A percentile compares a stretch with the other conserved stretches of the same genome.
phyloP scores from a whole-genome alignment of 2,113 vertebrate genomes.

The Apodemus sylvaticus region DNA sequence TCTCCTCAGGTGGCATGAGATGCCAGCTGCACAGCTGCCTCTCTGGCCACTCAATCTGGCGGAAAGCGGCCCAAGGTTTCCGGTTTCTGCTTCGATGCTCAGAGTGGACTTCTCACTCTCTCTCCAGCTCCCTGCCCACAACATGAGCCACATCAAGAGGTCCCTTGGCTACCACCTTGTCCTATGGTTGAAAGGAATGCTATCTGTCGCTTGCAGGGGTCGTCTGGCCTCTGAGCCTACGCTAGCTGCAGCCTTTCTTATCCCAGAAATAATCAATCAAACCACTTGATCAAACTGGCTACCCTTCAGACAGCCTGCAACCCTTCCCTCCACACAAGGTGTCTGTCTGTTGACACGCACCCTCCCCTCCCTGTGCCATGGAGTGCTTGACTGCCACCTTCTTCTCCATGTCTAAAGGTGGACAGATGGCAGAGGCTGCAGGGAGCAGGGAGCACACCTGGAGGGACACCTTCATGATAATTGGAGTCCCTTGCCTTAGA shows the following conservation, averaged over 20 bases:
- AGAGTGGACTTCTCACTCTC: neutral
- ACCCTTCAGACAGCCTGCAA: too few species aligned
- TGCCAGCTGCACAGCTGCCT: neutral
- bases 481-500: accelerated
- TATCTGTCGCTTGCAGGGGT: neutral
- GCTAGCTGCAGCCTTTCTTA: neutral
- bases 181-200: accelerated
- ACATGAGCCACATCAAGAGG: neutral
- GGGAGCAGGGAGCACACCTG: too few species aligned
- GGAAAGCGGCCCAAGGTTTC: neutral
- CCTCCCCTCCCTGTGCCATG: neutral
- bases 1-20: neutral
- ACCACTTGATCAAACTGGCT: too few species aligned
- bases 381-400: too few species aligned
- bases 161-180: neutral
- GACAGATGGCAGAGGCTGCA: neutral
- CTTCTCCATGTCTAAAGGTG: neutral
- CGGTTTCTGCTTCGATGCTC: neutral
- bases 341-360: too few species aligned
- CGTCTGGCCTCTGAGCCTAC: neutral
- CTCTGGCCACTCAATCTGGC: neutral
- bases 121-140: neutral
- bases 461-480: neutral
- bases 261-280: neutral
- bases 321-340: neutral